Evolutionary conservation across 1,140 invertebrate species (phyloP).

Genomic region (Diorhabda elongata): DNA sequence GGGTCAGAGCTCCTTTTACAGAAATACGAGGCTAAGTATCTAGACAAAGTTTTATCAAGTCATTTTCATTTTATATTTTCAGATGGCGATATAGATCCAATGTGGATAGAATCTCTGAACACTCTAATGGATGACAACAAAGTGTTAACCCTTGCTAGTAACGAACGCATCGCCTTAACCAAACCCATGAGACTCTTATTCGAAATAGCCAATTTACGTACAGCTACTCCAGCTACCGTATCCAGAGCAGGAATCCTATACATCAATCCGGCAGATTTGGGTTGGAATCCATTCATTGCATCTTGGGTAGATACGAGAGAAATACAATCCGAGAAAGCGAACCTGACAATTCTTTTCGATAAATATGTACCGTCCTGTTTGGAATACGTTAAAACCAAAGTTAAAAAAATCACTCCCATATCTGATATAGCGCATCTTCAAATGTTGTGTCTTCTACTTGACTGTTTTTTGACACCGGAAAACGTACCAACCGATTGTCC

Average conservation of each 20-base stretch:
- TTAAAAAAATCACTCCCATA: conserved; percentile 89
- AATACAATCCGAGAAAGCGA: conserved; percentile 68
- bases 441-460: conserved; percentile 85
- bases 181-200: conserved; percentile 87
- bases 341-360: conserved; percentile 85
- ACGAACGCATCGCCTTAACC: conserved; percentile 90
- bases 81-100: conserved; percentile 95
- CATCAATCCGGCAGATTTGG: conserved; percentile 90
- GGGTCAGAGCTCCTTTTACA: too few species aligned
- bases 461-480: conserved; percentile 76
- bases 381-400: conserved; percentile 70
- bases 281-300: conserved; percentile 91
- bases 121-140: conserved; percentile 85
- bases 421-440: conserved; percentile 87
- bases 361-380: conserved; percentile 88
- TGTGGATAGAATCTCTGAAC: conserved; percentile 96
- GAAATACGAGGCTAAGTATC: too few species aligned
- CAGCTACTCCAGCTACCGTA: conserved; percentile 93
- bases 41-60: too few species aligned
- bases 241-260: conserved; percentile 88
- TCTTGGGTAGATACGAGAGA: conserved; percentile 88
- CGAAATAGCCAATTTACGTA: conserved; percentile 89
- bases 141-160: conserved; percentile 86
- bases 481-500: conserved; percentile 81
- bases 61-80: neutral